These are phyloP conservation scores for Callimorpha dominula DNA, from an alignment of 2,888 invertebrate genomes.

Conservation along the genomic window DNA sequence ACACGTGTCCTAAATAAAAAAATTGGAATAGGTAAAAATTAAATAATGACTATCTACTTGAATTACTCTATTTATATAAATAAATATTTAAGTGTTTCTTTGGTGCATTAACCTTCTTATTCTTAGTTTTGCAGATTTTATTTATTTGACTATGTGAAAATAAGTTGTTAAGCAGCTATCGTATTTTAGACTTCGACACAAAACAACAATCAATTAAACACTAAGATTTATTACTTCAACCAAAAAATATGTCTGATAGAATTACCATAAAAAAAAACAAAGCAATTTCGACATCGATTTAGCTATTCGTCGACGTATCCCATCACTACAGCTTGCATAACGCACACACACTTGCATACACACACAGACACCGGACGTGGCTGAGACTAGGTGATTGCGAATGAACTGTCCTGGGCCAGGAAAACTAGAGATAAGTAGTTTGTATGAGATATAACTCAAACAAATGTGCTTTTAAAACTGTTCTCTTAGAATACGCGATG, in stretches of 20 bases:
- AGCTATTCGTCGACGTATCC: conserved; percentile 8
- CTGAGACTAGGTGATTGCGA: conserved; percentile 50
- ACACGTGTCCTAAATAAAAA: neutral
- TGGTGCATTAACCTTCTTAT: neutral
- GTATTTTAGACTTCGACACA: neutral
- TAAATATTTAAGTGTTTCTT: neutral
- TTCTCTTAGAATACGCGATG: conserved; percentile 23
- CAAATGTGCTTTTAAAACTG: conserved; percentile 19
- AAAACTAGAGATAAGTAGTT: conserved; percentile 46
- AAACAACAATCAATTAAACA: neutral
- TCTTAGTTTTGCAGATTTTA: neutral
- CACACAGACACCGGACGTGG: conserved; percentile 47
- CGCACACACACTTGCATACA: conserved; percentile 38
- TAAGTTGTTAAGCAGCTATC: neutral
- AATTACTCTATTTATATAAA: neutral
- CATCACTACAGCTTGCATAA: conserved; percentile 54
- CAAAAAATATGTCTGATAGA: neutral
- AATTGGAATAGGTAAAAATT: neutral
- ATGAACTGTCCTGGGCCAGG: conserved; percentile 45
- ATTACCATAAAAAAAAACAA: neutral
- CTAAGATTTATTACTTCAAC: neutral
- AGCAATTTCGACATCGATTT: conserved; percentile 6
- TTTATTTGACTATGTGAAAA: neutral
- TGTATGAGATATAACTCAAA: conserved; percentile 25
- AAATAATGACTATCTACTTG: neutral